phyloP scores from a whole-genome alignment of 1,140 invertebrate genomes.

The Drosophila quadrilineata region DNA sequence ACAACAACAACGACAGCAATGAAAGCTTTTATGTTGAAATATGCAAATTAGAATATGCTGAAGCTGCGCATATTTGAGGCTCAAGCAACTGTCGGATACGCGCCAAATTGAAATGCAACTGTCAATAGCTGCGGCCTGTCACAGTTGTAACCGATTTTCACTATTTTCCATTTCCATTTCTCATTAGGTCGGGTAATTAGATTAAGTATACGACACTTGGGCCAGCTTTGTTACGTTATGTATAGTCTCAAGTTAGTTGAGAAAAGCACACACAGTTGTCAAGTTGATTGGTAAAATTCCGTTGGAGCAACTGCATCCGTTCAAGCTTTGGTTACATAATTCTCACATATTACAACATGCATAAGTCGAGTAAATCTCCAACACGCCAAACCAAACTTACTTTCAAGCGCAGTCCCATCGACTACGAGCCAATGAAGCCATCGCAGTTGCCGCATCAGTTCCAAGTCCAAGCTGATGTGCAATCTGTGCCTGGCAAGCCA shows the following conservation, averaged over 20 bases:
- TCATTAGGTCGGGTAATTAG: constrained; percentile 29
- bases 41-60: too few relatives aligned
- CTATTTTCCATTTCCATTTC: constrained; percentile 4
- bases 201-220: constrained; percentile 35
- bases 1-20: too few relatives aligned
- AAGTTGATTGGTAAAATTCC: constrained; percentile 2
- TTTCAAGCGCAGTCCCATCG: constrained; percentile 15
- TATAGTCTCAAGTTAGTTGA: too few relatives aligned
- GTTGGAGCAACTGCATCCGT: too few relatives aligned
- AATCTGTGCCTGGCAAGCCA: neutral
- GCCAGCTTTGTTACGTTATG: neutral
- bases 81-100: too few relatives aligned
- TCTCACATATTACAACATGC: constrained; percentile 7
- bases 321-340: constrained; percentile 21
- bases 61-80: too few relatives aligned
- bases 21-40: too few relatives aligned
- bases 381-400: constrained; percentile 20
- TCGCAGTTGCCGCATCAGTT: constrained; percentile 2
- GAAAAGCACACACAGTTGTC: constrained; percentile 25
- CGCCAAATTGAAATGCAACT: too few relatives aligned
- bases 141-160: constrained; percentile 17
- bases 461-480: neutral
- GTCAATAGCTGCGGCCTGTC: constrained; percentile 7
- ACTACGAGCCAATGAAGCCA: constrained; percentile 24
- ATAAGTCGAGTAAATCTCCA: constrained; percentile 11